phyloP scores from a whole-genome alignment of 2,888 invertebrate species.

The Tenodera sinensis region DNA sequence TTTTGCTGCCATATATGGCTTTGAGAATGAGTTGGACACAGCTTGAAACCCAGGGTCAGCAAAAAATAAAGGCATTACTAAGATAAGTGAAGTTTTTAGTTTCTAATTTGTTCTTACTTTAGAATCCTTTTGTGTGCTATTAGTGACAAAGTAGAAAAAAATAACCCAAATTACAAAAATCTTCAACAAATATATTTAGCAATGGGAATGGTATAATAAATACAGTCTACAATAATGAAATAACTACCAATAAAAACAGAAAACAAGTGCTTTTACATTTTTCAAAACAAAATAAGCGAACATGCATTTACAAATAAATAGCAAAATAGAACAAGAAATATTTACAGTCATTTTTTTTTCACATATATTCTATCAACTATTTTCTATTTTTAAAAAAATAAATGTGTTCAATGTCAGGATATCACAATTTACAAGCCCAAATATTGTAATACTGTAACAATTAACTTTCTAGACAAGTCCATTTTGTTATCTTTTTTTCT shows the following conservation, averaged over 20 bases:
- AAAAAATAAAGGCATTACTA: no score
- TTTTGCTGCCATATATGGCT: no score
- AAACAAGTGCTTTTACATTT: constrained; percentile 10
- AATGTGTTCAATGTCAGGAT: constrained; percentile 17
- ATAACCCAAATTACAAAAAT: not conserved
- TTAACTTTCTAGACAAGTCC: constrained; percentile 12
- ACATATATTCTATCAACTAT: constrained; percentile 9
- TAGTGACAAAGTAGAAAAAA: not conserved
- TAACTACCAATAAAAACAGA: not conserved
- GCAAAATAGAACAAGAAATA: constrained; percentile 22
- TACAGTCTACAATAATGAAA: constrained; percentile 18
- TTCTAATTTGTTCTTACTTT: no score
- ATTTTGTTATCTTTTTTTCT: not conserved
- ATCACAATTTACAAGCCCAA: constrained; percentile 20
- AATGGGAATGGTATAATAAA: constrained; percentile 15
- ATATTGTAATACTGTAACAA: constrained; percentile 21
- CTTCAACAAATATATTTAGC: constrained; percentile 20
- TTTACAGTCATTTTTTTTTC: not conserved
- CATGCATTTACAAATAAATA: constrained; percentile 24
- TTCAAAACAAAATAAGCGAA: constrained; percentile 8
- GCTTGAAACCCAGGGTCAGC: no score
- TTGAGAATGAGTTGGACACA: no score
- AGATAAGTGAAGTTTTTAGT: no score
- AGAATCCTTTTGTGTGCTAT: no score
- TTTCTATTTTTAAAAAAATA: constrained; percentile 20